Evolutionary conservation across 2,888 invertebrate species (phyloP), one percentile per base, ranked within the genome.

Genomic region (Tenthredo scrophulariae): DNA sequence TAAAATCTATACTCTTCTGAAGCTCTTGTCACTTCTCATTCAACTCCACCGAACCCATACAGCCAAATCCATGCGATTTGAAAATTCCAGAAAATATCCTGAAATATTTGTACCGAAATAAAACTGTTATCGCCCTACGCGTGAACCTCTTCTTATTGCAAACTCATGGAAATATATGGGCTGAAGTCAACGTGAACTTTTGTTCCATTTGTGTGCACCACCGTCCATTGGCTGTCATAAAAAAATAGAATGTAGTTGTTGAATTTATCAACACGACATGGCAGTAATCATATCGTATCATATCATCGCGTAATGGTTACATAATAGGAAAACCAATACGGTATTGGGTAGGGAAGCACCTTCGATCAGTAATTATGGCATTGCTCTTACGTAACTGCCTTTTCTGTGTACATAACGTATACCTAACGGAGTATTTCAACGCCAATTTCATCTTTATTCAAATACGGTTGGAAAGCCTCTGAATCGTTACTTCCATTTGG

Each of bases 401-500:
- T 15, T 46, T 46, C 6, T 54, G 54, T 54, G 54, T 54, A n/a
- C n/a, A 6, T 18, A 50, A 50, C 5, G 50, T 22, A 22, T 62
- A 62, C 13, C 2, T 62, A 22, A 22, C 2, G 26, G 62, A 62
- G 62, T 62, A 62, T 62, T 62, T 62, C 54, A 18, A 33, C 33
- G 50, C 10, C 15, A 26, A 54, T 77, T 50, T 77, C 18, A 77
- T 33, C 29, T 54, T 50, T 50, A 50, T 77, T 77, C 80, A 80
- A 80, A 62, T 80, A 43, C 37, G 40, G 22, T 5, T 62, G 62
- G 37, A 26, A 29, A 62, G n/a, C 40, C 15, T 80, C 62, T 13
- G 80, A 58, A 62, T 80, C 37, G 62, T 80, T 37, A 62, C 54
- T 54, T 29, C 50, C 74, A 74, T 74, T 74, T 43, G 50, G 29